A percentile compares a stretch with the other conserved stretches of the same genome.
Conservation (phyloP, 2,797 vertebrate genomes). For the Passerculus sandwichensis region DNA sequence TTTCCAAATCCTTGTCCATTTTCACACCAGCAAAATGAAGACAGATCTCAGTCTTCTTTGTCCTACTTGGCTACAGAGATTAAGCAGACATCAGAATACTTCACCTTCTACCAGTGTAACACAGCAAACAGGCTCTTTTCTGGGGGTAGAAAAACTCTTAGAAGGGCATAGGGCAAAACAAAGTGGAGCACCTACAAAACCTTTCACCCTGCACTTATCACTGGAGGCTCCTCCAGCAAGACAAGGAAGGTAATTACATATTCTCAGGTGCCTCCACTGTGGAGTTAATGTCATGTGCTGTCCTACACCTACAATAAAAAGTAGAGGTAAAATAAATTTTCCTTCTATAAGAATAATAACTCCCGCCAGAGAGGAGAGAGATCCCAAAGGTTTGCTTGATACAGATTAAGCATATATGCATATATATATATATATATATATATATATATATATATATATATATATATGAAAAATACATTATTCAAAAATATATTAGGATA, state of each 20-base stretch:
- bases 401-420: not conserved
- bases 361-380: not conserved
- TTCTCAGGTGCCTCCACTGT: not conserved
- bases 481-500: not conserved
- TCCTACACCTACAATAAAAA: not conserved
- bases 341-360: not conserved
- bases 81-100: not conserved
- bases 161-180: not conserved
- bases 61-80: not conserved
- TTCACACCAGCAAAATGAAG: not conserved
- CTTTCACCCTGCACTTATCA: rapidly evolving
- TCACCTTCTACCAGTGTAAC: not conserved
- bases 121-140: not conserved
- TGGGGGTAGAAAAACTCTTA: not conserved
- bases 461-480: not conserved
- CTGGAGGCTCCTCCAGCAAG: not conserved
- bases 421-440: not conserved
- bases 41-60: not conserved
- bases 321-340: not conserved
- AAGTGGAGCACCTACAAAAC: not conserved
- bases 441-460: not conserved
- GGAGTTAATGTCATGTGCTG: not conserved
- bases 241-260: not conserved
- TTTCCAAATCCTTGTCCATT: not conserved
- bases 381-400: not conserved